Conservation (phyloP, 1,140 invertebrate genomes). For the Coelopa frigida region DNA sequence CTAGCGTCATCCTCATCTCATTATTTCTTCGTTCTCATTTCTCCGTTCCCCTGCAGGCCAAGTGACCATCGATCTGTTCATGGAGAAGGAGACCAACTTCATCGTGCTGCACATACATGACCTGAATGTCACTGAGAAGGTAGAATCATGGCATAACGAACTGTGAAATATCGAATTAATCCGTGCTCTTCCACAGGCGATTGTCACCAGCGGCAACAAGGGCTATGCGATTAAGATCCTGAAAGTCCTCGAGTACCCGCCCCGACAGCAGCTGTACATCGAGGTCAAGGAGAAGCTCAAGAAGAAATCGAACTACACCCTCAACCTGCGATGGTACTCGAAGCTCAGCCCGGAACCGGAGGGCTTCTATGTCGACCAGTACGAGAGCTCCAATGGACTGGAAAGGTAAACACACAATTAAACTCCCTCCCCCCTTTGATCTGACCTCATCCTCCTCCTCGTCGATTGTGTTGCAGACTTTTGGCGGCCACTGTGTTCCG, state of each 20-base stretch:
- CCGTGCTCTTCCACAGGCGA: constrained; percentile 47
- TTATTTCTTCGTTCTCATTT: constrained; percentile 14
- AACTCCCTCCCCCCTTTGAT: not conserved
- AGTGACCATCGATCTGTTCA: constrained; percentile 75
- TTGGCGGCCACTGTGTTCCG: constrained; percentile 94
- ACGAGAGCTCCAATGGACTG: constrained; percentile 63
- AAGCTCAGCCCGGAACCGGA: constrained; percentile 71
- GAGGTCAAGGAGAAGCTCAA: constrained; percentile 73
- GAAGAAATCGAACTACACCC: constrained; percentile 70
- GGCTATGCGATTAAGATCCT: constrained; percentile 64
- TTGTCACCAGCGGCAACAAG: constrained; percentile 56
- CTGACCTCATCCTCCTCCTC: no score
- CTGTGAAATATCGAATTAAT: not conserved
- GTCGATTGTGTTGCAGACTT: constrained; percentile 59
- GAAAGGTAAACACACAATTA: constrained; percentile 56
- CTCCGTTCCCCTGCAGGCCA: constrained; percentile 55
- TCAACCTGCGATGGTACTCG: constrained; percentile 78
- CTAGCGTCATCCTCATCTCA: not conserved
- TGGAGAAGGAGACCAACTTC: constrained; percentile 77
- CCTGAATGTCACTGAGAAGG: constrained; percentile 78
- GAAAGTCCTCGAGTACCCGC: constrained; percentile 70
- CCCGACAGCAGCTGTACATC: constrained; percentile 79
- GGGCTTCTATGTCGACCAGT: constrained; percentile 90
- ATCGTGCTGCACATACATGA: constrained; percentile 87
- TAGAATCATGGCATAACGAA: constrained; percentile 23